Base-by-base conservation (phyloP, 1,140 invertebrate species). In the Papilio xuthus region DNA sequence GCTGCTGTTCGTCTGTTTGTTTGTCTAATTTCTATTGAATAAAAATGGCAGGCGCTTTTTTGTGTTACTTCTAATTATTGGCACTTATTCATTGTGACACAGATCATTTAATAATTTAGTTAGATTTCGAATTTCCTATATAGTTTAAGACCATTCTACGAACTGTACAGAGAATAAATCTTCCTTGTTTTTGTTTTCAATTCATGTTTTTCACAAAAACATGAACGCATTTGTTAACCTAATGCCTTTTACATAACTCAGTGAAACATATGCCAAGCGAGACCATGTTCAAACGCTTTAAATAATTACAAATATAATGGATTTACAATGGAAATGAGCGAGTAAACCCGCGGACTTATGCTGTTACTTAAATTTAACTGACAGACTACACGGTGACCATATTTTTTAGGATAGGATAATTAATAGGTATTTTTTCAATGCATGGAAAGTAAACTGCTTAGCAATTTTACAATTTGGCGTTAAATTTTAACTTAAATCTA, bases 301-400 rank as follows among this genome's bases (percentile, higher is more conserved):
- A 80, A 86, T 77, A 50, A 76, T 78, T 53, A 76, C 74, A 78
- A 84, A 37, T 80, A 37, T 79, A 78, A 63, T 60, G 78, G 13
- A 28, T 32, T 28, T 67, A 67, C 18, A 67, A 67, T 67, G 60
- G 26, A 67, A 67, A 67, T 28, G 60, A 67, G 26, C 60, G 13
- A 67, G 60, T 4, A 28, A 67, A 67, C 60, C 60, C 60, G 60
- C 23, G 60, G 13, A 4, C 60, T 32, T 26, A 28, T 12, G 32
- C 26, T 67, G 26, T 26, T 28, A 13, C 26, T 32, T 67, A 67
- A 67, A 67, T 20, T 67, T 67, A 67, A 67, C 26, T 67, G 60
- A 28, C 60, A 67, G 26, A 28, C 15, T 18, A 32, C 60, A 67
- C 26, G 26, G 60, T 67, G 60, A 28, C 60, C 60, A 67, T 7